A percentile compares a stretch with the other conserved stretches of the same genome.
Evolutionary conservation across 1,140 invertebrate species (phyloP).

Genomic region (Hyles euphorbiae): DNA sequence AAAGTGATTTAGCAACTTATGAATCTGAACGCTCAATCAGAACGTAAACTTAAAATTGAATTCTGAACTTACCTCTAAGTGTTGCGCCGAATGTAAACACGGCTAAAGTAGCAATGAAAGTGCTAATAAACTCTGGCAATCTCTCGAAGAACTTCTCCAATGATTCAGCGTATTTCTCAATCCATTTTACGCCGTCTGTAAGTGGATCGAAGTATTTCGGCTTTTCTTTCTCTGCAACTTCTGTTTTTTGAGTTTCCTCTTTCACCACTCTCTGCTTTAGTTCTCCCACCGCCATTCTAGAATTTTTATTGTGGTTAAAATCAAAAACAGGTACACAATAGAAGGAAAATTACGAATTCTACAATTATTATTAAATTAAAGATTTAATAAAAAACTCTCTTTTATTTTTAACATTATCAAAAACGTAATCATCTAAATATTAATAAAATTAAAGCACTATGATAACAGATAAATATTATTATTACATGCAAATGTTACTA

Average conservation of each 20-base stretch:
- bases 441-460: no score
- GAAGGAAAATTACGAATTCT: no score
- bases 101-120: slow-evolving; percentile 74
- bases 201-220: slow-evolving; percentile 68
- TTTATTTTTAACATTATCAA: no score
- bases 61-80: slow-evolving; percentile 71
- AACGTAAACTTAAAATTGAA: not conserved
- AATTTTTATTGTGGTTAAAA: not conserved
- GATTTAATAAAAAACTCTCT: no score
- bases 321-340: not conserved
- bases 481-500: no score
- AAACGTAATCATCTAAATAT: no score
- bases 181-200: slow-evolving; percentile 74
- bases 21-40: no score
- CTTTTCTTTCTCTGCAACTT: slow-evolving; percentile 20
- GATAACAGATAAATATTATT: no score
- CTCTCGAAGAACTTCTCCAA: slow-evolving; percentile 75
- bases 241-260: not conserved
- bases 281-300: not conserved
- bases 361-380: no score
- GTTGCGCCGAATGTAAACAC: slow-evolving; percentile 77
- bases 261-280: slow-evolving; percentile 1
- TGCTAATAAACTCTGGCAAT: slow-evolving; percentile 72
- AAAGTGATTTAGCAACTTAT: no score
- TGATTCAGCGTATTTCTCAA: slow-evolving; percentile 71